Conservation (phyloP, 1,140 invertebrate genomes). For the Formica exsecta region DNA sequence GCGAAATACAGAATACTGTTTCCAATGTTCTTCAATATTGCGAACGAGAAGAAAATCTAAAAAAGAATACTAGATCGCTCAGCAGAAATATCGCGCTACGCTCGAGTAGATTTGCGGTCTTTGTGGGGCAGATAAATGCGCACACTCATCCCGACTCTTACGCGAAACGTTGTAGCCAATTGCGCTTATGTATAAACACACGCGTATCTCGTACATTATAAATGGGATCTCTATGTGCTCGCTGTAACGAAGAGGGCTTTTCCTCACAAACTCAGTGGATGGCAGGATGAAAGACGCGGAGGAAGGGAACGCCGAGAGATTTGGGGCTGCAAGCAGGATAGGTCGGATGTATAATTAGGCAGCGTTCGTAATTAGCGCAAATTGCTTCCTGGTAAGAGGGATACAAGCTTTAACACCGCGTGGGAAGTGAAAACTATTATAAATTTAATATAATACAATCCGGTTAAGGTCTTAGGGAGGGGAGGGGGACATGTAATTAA, state of each 20-base stretch:
- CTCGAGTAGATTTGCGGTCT: slow-evolving; percentile 24
- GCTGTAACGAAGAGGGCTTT: slow-evolving; percentile 73
- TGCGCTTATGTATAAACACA: slow-evolving; percentile 64
- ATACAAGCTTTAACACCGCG: slow-evolving; percentile 71
- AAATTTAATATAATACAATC: slow-evolving; percentile 76
- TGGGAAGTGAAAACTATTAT: slow-evolving; percentile 74
- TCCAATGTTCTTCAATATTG: background rate
- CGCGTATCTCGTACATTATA: slow-evolving; percentile 82
- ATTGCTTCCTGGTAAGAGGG: slow-evolving; percentile 83
- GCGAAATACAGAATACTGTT: slow-evolving; percentile 1
- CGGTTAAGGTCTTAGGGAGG: slow-evolving; percentile 54
- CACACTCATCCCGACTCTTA: slow-evolving; percentile 36
- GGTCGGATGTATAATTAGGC: slow-evolving; percentile 83
- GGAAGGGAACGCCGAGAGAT: slow-evolving; percentile 69
- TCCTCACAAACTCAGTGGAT: slow-evolving; percentile 54
- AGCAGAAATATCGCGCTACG: slow-evolving; percentile 25
- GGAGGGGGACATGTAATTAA: slow-evolving; percentile 61
- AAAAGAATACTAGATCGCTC: slow-evolving; percentile 67
- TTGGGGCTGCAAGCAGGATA: slow-evolving; percentile 74
- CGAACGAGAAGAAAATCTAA: slow-evolving; percentile 62
- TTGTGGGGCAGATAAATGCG: slow-evolving; percentile 30
- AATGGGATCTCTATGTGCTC: slow-evolving; percentile 79
- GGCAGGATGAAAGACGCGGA: slow-evolving; percentile 44
- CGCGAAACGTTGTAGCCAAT: slow-evolving; percentile 63
- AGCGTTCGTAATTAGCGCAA: slow-evolving; percentile 85